Base-by-base conservation (phyloP, 2,888 invertebrate genomes). In the Conistra vaccinii region DNA sequence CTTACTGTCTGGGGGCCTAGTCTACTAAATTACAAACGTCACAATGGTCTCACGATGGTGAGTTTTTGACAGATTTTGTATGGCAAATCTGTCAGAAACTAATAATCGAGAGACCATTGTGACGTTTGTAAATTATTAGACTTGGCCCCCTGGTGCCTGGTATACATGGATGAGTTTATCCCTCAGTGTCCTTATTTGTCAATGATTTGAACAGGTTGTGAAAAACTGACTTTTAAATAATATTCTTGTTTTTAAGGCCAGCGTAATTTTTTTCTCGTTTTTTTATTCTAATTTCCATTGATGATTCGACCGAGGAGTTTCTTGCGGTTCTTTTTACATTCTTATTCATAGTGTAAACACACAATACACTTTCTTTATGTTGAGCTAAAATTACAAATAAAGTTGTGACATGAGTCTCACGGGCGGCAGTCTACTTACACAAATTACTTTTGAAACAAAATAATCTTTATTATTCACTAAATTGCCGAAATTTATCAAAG, bases 371-470 rank as follows among this genome's bases (percentile, higher is more conserved):
- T 9, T 23, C 20, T 23, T 48, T 48, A 20, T 48, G 42, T 51
- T 35, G 17, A 20, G n/a, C 58, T 42, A n/a, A 57, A 69, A 62
- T 61, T 42, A 62, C 29, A n/a, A 32, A 32, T 57, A 65, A 68
- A 14, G 10, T n/a, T 53, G 20, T 62, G 39, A 58, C 14, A 57
- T 17, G 1, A 60, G 32, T 23, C 73, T 70, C 85, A 9, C 12
- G 70, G 45, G 77, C 62, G 45, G 35, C 12, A 9, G 29, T 58
- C 51, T 70, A 73, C 85, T 85, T 48, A 66, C 45, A 70, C 35
- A 68, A 81, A 84, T 83, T 76, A 60, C 72, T 70, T 84, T 58
- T 20, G 20, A 7, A 45, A 66, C 39, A 53, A 61, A 70, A 71
- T 75, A 65, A 81, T 29, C 29, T 55, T 80, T 55, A 32, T 65